These are phyloP conservation scores for Seira musarum DNA, from an alignment of 2,888 invertebrate species.

Conservation along the genomic window DNA sequence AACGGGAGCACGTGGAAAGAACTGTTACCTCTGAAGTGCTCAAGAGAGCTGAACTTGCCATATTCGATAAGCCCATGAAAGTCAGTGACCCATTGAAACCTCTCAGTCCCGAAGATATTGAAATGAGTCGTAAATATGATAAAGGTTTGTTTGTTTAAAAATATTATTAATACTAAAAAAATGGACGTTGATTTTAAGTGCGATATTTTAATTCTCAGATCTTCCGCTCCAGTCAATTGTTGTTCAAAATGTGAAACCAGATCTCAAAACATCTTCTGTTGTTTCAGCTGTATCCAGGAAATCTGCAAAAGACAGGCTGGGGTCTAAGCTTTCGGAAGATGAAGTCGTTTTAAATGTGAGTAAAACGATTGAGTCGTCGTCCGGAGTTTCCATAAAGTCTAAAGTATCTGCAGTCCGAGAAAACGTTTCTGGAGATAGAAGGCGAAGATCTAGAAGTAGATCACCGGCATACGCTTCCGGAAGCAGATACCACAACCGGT, in stretches of 20 bases:
- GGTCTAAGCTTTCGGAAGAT: slow-evolving; percentile 65
- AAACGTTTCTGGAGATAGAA: not conserved
- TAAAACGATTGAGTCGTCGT: slow-evolving; percentile 18
- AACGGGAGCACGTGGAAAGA: slow-evolving; percentile 73
- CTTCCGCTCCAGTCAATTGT: slow-evolving; percentile 13
- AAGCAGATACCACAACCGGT: slow-evolving; percentile 32
- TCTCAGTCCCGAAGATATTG: slow-evolving; percentile 46
- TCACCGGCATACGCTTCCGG: slow-evolving; percentile 21
- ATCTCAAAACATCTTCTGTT: slow-evolving; percentile 34
- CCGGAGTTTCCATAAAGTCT: slow-evolving; percentile 5
- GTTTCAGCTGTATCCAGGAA: slow-evolving; percentile 56
- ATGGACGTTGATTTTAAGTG: too few relatives aligned
- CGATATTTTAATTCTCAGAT: slow-evolving; percentile 22
- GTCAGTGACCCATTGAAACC: slow-evolving; percentile 72
- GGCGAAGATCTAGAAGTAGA: slow-evolving; percentile 23
- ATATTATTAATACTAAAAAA: too few relatives aligned
- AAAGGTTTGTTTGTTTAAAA: too few relatives aligned
- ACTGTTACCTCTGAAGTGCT: slow-evolving; percentile 88
- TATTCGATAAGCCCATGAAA: slow-evolving; percentile 90
- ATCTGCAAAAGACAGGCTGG: slow-evolving; percentile 65
- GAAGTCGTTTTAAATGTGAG: slow-evolving; percentile 45
- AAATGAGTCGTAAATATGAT: slow-evolving; percentile 24
- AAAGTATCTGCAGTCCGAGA: slow-evolving; percentile 33
- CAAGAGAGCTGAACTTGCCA: slow-evolving; percentile 92
- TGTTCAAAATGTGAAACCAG: slow-evolving; percentile 22